These are phyloP conservation scores for Sesamia inferens DNA, from an alignment of 2,888 invertebrate genomes.

Conservation along the genomic window DNA sequence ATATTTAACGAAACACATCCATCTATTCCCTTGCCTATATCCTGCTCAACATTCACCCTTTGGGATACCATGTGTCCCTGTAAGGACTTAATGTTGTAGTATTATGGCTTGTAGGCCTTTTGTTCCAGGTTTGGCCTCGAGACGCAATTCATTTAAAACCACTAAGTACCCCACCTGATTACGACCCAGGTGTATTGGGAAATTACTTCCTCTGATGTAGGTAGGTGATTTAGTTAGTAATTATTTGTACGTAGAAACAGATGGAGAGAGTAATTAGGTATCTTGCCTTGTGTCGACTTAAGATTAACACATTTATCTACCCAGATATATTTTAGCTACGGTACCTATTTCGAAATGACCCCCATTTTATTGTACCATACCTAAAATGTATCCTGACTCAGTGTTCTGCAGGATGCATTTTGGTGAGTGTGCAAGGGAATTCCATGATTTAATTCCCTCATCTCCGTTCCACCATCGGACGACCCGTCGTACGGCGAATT, in stretches of 20 bases:
- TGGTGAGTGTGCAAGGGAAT: too few species aligned
- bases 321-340: too few species aligned
- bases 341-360: too few species aligned
- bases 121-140: slow-evolving; percentile 30
- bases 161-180: slow-evolving; percentile 47
- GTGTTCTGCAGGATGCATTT: too few species aligned
- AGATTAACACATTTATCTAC: not conserved
- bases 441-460: too few species aligned
- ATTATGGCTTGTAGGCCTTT: slow-evolving; percentile 16
- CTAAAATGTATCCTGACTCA: too few species aligned
- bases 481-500: too few species aligned
- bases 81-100: slow-evolving; percentile 53
- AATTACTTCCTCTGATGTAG: slow-evolving; percentile 24
- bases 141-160: slow-evolving; percentile 49
- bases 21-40: slow-evolving; percentile 7
- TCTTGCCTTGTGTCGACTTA: not conserved
- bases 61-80: slow-evolving; percentile 32
- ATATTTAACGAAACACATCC: slow-evolving; percentile 37
- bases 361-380: too few species aligned
- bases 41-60: slow-evolving; percentile 44
- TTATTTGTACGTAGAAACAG: slow-evolving; percentile 18
- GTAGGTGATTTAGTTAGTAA: slow-evolving; percentile 27
- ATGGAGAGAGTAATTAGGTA: not conserved
- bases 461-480: too few species aligned
- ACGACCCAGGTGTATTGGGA: slow-evolving; percentile 52